Evolutionary conservation across 2,113 vertebrate genomes (phyloP), one percentile per base, ranked within the genome.

Genomic region (Heteronetta atricapilla): DNA sequence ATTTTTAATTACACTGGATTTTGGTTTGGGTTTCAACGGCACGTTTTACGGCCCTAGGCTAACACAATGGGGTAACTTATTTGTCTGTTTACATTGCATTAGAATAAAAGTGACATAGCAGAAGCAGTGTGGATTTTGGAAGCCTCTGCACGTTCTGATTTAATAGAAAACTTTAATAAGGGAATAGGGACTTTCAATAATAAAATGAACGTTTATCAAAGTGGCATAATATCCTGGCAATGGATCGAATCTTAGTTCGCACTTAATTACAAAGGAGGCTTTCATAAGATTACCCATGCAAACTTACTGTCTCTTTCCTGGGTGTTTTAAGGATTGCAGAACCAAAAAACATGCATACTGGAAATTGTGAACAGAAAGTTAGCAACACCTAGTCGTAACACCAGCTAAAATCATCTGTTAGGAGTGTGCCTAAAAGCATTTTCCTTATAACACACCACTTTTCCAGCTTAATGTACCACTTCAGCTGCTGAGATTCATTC

Each of bases 161-260:
- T 90, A 96, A 97, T 95, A 88, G 89, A 91, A 95, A 96, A 95
- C 85, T 95, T 94, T 95, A 94, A 82, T 95, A 94, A 82, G 73
- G 70, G 82, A 94, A 95, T 81, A 87, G 88, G 97, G 90, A 90
- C 95, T 91, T 96, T 94, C 38, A 59, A 64, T 95, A 96, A 91
- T 63, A 83, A 97, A 97, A 93, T 90, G 83, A 77, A 97, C 96
- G 83, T 83, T 95, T 87, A 90, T 91, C 28, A 2, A 97, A 96
- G 89, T 38, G 53, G 42, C 13, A 53, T 68, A 86, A 93, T 81
- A 74, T 68, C 90, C 69, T 86, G 62, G 64, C 67, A 86, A 89
- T 70, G 12, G 67, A 94, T 77, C 89, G 90, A 96, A 95, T 89
- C 87, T 80, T 82, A 91, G 96, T 94, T 96, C 93, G 81, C 66